Conservation (phyloP, 2,113 vertebrate genomes). For the Aptenodytes patagonicus region DNA sequence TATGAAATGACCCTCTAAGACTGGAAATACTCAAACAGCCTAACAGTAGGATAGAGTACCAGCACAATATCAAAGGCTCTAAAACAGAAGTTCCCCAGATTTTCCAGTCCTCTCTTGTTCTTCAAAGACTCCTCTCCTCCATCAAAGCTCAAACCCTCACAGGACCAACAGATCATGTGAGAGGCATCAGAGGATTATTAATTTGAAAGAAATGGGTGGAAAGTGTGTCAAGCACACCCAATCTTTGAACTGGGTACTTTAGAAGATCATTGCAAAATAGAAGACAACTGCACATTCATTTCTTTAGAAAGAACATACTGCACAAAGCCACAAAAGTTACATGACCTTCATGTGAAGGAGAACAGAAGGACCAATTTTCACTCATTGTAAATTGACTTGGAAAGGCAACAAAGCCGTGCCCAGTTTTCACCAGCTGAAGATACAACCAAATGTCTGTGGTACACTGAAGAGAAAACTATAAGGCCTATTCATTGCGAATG, state of each 20-base stretch:
- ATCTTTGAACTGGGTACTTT: slow-evolving; percentile 60
- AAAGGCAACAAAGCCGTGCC: slow-evolving; percentile 26
- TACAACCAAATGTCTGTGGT: neutral
- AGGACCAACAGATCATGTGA: slow-evolving; percentile 49
- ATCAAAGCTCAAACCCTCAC: slow-evolving; percentile 46
- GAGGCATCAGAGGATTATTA: slow-evolving; percentile 52
- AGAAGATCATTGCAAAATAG: slow-evolving; percentile 57
- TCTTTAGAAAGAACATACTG: slow-evolving; percentile 53
- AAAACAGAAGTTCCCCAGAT: slow-evolving; percentile 56
- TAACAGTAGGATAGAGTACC: neutral
- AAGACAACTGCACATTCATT: slow-evolving; percentile 61
- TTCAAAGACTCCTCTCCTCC: slow-evolving; percentile 40
- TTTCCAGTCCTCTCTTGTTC: slow-evolving; percentile 32
- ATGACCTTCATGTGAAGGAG: slow-evolving; percentile 54
- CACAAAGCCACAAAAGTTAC: slow-evolving; percentile 56
- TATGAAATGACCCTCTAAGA: neutral
- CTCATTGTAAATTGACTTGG: slow-evolving; percentile 23
- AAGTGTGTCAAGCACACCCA: slow-evolving; percentile 38
- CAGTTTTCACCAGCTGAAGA: slow-evolving; percentile 38
- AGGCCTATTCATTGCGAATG: neutral
- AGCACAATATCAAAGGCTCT: slow-evolving; percentile 31
- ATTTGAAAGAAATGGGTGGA: slow-evolving; percentile 51
- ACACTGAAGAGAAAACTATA: neutral
- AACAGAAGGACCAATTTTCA: slow-evolving; percentile 50
- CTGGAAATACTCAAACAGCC: slow-evolving; percentile 10